These are phyloP conservation scores for Geodia barretti DNA, from an alignment of 37 sponge, comb jelly and placozoan genomes.

Conservation along the genomic window DNA sequence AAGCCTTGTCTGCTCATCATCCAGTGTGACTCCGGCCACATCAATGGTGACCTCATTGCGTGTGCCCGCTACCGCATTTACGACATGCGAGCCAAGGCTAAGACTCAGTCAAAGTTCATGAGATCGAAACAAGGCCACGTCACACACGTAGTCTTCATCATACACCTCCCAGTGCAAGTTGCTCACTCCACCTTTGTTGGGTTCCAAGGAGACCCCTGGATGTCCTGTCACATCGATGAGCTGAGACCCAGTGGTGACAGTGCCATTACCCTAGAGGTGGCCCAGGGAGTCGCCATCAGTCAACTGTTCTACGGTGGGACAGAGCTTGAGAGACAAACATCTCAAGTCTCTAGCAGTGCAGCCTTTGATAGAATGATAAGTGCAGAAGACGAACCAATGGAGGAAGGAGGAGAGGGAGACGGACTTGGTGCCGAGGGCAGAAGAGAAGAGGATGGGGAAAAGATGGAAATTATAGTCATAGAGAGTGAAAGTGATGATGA, in stretches of 20 bases:
- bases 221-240: slow-evolving; percentile 79
- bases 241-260: slow-evolving; percentile 32
- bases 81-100: slow-evolving; percentile 36
- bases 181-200: slow-evolving; percentile 54
- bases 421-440: neutral
- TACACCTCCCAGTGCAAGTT: slow-evolving; percentile 55
- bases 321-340: neutral
- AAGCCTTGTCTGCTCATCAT: slow-evolving; percentile 51
- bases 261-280: slow-evolving; percentile 11
- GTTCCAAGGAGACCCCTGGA: slow-evolving; percentile 83
- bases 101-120: neutral
- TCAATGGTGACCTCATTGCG: slow-evolving; percentile 80
- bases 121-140: neutral
- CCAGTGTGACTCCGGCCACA: slow-evolving; percentile 87
- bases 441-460: neutral
- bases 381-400: neutral
- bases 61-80: slow-evolving; percentile 82
- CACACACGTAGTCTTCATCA: slow-evolving; percentile 74
- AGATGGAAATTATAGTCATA: neutral
- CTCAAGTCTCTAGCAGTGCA: neutral
- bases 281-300: slow-evolving; percentile 38
- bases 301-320: slow-evolving; percentile 27
- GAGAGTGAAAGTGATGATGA: neutral
- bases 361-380: neutral
- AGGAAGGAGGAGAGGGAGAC: neutral